Base-by-base conservation (phyloP, 2,888 invertebrate genomes). In the Amphimallon solstitiale region DNA sequence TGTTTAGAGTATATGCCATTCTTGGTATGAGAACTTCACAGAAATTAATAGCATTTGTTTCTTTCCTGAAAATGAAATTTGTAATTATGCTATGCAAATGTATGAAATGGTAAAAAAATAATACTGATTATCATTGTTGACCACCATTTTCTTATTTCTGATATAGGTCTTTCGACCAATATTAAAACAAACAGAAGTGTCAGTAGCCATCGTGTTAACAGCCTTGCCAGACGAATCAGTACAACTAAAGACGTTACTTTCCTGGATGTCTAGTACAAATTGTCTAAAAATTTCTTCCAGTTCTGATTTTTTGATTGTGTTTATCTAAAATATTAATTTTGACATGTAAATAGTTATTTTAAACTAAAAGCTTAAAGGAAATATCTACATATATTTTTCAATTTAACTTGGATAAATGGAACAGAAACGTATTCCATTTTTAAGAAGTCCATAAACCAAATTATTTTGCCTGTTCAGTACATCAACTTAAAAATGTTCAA, bases 101-200 rank as follows among this genome's bases (percentile, higher is more conserved):
- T 23, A 2, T 23, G n/a, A n/a, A n/a, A n/a, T 15, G 34, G 4
- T 29, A 23, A 23, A 29, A 10, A 23, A 19, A 43, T 56, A 17
- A 59, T 62, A 68, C 68, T 23, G 61, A 21, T 60, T 65, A 10
- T 52, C 43, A 37, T n/a, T 48, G 23, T 56, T 65, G 23, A 51
- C 43, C n/a, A 68, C 63, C 68, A 71, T 70, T 37, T 67, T 70
- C 34, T 71, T 71, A 52, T 68, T 70, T 14, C 70, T 65, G 38
- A 68, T 66, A 59, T 73, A 73, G 10, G 49, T 65, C 21, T 43
- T 64, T 43, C 60, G 60, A 0, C 73, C 73, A 15, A 73, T 73
- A 43, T 71, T 68, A 21, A 67, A 73, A 14, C 49, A 59, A 1
- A 73, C 67, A 6, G 61, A 59, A n/a, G 66, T 65, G 21, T 66